These are phyloP conservation scores for Mnemiopsis leidyi DNA, from an alignment of 37 sponge, comb jelly and placozoan genomes.

Conservation along the genomic window DNA sequence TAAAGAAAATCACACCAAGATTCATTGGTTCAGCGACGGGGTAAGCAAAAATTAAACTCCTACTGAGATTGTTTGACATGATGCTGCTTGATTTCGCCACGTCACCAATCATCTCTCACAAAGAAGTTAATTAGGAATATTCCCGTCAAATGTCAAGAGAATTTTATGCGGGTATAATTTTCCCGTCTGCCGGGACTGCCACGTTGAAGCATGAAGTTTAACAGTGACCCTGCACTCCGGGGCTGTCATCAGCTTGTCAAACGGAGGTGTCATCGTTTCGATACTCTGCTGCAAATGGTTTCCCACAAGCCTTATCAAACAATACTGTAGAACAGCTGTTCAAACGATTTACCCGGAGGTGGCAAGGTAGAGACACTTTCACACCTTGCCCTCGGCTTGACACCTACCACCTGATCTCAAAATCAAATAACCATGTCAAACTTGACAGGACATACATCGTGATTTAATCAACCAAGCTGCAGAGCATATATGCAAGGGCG, in stretches of 20 bases:
- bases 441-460: too few relatives aligned
- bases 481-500: too few relatives aligned
- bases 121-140: background rate
- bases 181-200: background rate
- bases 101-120: background rate
- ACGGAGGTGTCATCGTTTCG: background rate
- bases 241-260: background rate
- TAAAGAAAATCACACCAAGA: constrained; percentile 41
- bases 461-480: too few relatives aligned
- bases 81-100: background rate
- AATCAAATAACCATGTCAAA: too few relatives aligned
- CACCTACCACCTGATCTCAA: background rate
- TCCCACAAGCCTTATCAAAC: background rate
- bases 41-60: too few relatives aligned
- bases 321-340: too few relatives aligned
- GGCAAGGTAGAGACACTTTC: background rate
- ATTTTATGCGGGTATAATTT: background rate
- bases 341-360: background rate
- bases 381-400: background rate
- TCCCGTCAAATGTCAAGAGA: background rate
- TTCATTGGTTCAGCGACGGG: constrained; percentile 37
- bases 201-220: background rate
- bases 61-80: background rate
- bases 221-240: background rate
- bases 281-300: background rate